Conservation (phyloP, 2,113 vertebrate genomes). For the Cephalopholis sonnerati region DNA sequence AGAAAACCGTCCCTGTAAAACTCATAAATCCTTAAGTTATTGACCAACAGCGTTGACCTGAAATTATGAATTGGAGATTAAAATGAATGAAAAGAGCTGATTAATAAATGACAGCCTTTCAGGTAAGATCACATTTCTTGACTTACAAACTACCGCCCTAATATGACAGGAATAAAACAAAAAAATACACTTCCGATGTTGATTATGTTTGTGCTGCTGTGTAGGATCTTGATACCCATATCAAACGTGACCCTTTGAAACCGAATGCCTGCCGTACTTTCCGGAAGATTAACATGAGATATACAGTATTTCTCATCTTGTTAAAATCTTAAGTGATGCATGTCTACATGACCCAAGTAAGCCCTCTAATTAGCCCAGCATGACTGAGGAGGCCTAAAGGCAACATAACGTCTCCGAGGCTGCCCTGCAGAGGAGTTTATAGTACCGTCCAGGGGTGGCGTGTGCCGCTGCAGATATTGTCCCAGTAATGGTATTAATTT, state of each 20-base stretch:
- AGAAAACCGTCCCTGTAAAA: not conserved
- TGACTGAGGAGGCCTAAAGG: constrained; percentile 58
- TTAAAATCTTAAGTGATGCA: constrained; percentile 61
- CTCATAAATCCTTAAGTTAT: not conserved
- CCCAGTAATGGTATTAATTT: constrained; percentile 73
- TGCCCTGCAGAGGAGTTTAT: constrained; percentile 34
- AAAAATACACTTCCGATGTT: not conserved
- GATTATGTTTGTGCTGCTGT: not conserved
- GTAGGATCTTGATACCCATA: constrained; percentile 7
- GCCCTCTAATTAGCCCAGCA: constrained; percentile 60
- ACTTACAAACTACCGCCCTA: not conserved
- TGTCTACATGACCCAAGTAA: constrained; percentile 56
- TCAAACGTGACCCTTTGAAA: constrained; percentile 17
- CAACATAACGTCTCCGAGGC: constrained; percentile 27
- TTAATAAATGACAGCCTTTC: not conserved
- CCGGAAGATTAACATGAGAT: constrained; percentile 33
- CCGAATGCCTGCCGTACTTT: constrained; percentile 34
- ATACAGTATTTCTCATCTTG: constrained; percentile 54
- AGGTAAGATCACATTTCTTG: not conserved
- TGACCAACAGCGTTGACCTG: not conserved
- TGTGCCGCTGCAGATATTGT: constrained; percentile 45
- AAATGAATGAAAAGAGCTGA: not conserved
- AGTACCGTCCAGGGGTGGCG: constrained; percentile 38
- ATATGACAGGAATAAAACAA: not conserved
- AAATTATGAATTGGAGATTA: not conserved